These are phyloP conservation scores for Orbicella faveolata DNA, from an alignment of 64 coral and sea anemone genomes.

Conservation along the genomic window DNA sequence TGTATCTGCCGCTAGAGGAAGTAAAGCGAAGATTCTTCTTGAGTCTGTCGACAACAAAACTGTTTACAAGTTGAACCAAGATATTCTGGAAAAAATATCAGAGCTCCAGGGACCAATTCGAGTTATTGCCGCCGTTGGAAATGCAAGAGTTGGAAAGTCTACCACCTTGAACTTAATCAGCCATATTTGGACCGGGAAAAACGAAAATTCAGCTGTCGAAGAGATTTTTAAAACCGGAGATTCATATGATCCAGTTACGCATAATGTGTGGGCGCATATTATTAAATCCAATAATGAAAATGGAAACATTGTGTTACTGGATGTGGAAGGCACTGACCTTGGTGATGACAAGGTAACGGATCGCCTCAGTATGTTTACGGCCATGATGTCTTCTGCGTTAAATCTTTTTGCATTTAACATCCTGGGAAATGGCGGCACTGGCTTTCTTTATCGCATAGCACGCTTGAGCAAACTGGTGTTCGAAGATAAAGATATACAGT, in stretches of 20 bases:
- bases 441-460: constrained; percentile 67
- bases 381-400: constrained; percentile 63
- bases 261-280: constrained; percentile 46
- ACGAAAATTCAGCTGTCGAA: neutral
- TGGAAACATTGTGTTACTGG: constrained; percentile 33
- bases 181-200: neutral
- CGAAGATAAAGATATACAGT: neutral
- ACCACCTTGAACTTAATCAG: constrained; percentile 64
- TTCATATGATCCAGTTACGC: constrained; percentile 38
- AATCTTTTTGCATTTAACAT: constrained; percentile 21
- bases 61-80: neutral
- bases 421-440: constrained; percentile 41
- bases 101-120: constrained; percentile 46
- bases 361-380: constrained; percentile 76
- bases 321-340: constrained; percentile 72
- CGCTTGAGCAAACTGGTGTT: constrained; percentile 57
- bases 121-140: constrained; percentile 64
- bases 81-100: constrained; percentile 39
- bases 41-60: neutral
- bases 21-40: neutral
- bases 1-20: neutral
- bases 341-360: constrained; percentile 64
- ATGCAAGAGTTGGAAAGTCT: constrained; percentile 76
- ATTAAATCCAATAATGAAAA: neutral
- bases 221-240: constrained; percentile 62